A percentile compares a stretch with the other conserved stretches of the same genome.
Evolutionary conservation across 2,888 invertebrate genomes (phyloP).

Genomic region (Chelonus formosanus): DNA sequence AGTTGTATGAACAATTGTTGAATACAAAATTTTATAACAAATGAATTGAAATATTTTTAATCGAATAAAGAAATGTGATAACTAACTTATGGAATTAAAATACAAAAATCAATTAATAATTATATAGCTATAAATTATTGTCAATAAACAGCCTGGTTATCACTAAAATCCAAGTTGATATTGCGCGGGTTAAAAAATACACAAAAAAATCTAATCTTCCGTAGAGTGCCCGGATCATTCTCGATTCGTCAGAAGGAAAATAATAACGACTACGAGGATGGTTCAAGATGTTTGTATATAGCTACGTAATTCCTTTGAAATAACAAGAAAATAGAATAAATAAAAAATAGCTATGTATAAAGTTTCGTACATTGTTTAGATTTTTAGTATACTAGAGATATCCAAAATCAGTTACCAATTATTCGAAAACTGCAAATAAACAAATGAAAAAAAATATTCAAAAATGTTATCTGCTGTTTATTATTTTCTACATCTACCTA

Average conservation of each 20-base stretch:
- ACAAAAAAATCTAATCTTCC: conserved; percentile 54
- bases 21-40: no score
- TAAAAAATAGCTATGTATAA: conserved; percentile 56
- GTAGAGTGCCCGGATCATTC: conserved; percentile 47
- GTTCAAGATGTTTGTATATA: conserved; percentile 55
- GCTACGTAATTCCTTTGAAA: conserved; percentile 39
- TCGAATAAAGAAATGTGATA: no score
- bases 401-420: conserved; percentile 61
- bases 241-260: conserved; percentile 22
- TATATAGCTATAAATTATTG: neutral
- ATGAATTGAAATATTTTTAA: no score
- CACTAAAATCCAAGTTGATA: conserved; percentile 27
- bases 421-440: conserved; percentile 59
- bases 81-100: no score
- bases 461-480: no score
- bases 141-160: neutral
- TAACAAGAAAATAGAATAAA: conserved; percentile 28
- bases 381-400: conserved; percentile 58
- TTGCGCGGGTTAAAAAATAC: conserved; percentile 45
- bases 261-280: conserved; percentile 27
- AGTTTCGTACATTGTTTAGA: conserved; percentile 61
- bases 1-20: no score
- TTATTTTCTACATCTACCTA: no score
- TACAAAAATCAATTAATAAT: no score
- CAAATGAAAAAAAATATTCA: conserved; percentile 45